Percentiles rank a stretch among this genome's conserved stretches.
These are phyloP conservation scores for Xenus cinereus DNA, from an alignment of 2,113 vertebrate species.

Conservation along the genomic window DNA sequence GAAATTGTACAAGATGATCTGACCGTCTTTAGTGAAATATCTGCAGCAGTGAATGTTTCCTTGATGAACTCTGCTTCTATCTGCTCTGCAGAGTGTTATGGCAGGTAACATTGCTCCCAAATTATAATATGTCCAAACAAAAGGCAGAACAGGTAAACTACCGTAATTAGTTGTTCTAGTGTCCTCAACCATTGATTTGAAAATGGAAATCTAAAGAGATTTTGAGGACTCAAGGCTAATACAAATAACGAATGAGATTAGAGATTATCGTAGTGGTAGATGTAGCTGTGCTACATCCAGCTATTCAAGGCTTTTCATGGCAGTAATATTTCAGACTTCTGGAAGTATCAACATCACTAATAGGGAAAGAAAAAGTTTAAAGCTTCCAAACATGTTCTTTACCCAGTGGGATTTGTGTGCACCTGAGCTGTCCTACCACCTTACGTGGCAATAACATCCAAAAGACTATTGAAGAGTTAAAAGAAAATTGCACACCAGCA, in stretches of 20 bases:
- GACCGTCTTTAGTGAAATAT: not conserved
- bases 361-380: not conserved
- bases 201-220: not conserved
- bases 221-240: not conserved
- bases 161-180: not conserved
- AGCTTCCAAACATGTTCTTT: not conserved
- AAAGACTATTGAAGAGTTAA: not conserved
- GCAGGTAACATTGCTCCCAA: not conserved
- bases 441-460: not conserved
- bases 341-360: not conserved
- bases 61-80: not conserved
- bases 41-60: not conserved
- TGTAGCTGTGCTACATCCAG: not conserved
- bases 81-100: not conserved
- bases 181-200: not conserved
- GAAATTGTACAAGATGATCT: not conserved
- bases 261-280: not conserved
- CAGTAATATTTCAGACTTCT: not conserved
- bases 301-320: not conserved
- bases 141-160: not conserved
- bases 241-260: not conserved
- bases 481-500: not conserved
- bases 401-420: not conserved
- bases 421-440: not conserved
- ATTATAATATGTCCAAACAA: not conserved